Evolutionary conservation across 1,140 invertebrate species (phyloP).

Genomic region (Maniola jurtina): DNA sequence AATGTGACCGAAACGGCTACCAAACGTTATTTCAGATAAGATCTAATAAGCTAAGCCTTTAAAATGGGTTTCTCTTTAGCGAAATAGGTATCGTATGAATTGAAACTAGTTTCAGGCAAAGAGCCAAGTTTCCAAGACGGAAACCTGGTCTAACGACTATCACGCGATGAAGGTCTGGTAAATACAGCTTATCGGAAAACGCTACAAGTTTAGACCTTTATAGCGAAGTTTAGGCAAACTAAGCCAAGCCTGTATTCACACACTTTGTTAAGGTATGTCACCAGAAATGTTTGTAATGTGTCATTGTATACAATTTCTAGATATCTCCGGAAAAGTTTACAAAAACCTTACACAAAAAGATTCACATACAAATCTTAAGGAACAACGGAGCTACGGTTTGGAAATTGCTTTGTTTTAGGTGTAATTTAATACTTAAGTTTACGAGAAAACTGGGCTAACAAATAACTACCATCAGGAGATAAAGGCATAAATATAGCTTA

Average conservation of each 20-base stretch:
- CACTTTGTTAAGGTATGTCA: background rate
- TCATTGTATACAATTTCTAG: no score
- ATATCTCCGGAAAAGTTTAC: no score
- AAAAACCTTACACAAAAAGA: no score
- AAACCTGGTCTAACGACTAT: background rate
- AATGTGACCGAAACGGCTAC: no score
- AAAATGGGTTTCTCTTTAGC: background rate
- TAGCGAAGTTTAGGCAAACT: background rate
- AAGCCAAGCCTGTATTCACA: background rate
- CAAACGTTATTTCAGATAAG: background rate
- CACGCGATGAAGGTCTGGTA: background rate
- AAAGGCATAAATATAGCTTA: no score
- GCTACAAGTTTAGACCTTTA: background rate
- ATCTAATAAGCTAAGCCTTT: background rate
- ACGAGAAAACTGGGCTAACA: no score
- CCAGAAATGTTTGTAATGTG: background rate
- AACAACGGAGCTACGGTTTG: no score
- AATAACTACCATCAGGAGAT: no score
- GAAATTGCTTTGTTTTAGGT: no score
- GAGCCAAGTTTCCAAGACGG: background rate
- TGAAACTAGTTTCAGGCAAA: background rate
- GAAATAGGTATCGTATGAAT: background rate
- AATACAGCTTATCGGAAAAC: conserved; percentile 3
- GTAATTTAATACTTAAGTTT: no score
- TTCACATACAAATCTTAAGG: no score